Base-by-base conservation (phyloP, 2,797 vertebrate species). In the Tinamus major region DNA sequence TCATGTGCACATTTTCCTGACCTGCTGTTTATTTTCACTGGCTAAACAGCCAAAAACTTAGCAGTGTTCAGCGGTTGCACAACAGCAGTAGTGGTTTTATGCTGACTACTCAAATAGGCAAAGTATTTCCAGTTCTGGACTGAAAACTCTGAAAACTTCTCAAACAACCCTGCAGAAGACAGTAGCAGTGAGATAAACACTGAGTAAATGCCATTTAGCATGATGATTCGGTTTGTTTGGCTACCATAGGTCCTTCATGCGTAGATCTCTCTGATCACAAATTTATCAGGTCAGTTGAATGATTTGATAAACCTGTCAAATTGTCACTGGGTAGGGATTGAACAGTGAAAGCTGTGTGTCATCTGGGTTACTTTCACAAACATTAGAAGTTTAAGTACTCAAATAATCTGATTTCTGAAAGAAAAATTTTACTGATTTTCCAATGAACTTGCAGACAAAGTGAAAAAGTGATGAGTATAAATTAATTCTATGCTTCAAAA, bases 301-400 rank as follows among this genome's bases (percentile, higher is more conserved):
- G 56, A 75, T 49, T 94, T 55, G 71, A 5, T 3, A 78, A 48
- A 87, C 35, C 24, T 55, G 77, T 85, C 71, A 79, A 78, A 85
- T 44, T 24, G 62, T 27, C 70, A 77, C 59, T 78, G 76, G 83
- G 69, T 90, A 91, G 79, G 37, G 92, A 78, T 26, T 27, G n/a
- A 79, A 24, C 29, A 41, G 41, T 64, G 70, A 79, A 68, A 79
- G 69, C 79, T 79, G 4, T n/a, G 46, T 79, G 90, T 35, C 68
- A 85, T 64, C 53, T 89, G 63, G 29, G 27, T 76, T 93, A 87
- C 87, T 81, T 71, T 68, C 48, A 93, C 31, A 90, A 79, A 67
- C 39, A 53, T 4, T 64, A 33, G 46, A 72, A 79, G 59, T 53
- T 19, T 35, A 87, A 82, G 19, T 48, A 71, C 29, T 75, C 63